Conservation (phyloP, 1,140 invertebrate genomes). For the Drosophila tsacasi region DNA sequence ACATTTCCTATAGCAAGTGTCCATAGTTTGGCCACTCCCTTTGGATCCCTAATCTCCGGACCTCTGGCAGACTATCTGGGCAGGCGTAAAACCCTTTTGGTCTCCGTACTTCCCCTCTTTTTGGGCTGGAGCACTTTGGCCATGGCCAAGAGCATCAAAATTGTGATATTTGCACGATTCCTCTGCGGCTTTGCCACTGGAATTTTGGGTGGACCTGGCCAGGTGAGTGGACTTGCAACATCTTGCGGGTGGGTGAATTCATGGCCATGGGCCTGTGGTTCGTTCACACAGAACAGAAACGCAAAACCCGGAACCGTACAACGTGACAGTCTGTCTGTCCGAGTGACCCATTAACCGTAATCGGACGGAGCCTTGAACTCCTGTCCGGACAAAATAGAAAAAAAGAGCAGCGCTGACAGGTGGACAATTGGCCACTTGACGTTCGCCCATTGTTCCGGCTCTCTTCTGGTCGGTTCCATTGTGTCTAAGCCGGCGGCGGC, state of each 20-base stretch:
- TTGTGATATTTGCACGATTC: slow-evolving; percentile 88
- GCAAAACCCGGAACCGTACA: slow-evolving; percentile 4
- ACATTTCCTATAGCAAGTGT: slow-evolving; percentile 87
- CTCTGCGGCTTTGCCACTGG: slow-evolving; percentile 90
- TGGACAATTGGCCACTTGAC: slow-evolving; percentile 65
- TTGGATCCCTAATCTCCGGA: slow-evolving; percentile 88
- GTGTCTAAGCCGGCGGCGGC: slow-evolving; percentile 38
- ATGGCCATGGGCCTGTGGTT: slow-evolving; percentile 30
- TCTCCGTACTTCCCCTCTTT: slow-evolving; percentile 87
- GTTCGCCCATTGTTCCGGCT: slow-evolving; percentile 34
- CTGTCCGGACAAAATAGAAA: background rate
- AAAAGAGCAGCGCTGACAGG: slow-evolving; percentile 33
- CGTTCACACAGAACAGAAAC: slow-evolving; percentile 37
- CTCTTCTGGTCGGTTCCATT: slow-evolving; percentile 51
- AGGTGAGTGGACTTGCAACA: slow-evolving; percentile 86
- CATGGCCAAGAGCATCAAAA: slow-evolving; percentile 86
- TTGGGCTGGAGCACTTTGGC: slow-evolving; percentile 89
- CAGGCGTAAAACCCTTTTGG: slow-evolving; percentile 87
- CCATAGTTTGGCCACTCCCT: slow-evolving; percentile 89
- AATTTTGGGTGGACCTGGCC: slow-evolving; percentile 88
- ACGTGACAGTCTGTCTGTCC: slow-evolving; percentile 25
- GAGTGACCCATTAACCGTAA: slow-evolving; percentile 75
- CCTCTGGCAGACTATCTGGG: slow-evolving; percentile 88
- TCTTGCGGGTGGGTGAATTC: background rate
- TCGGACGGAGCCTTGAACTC: slow-evolving; percentile 38